Base-by-base conservation (phyloP, 2,888 invertebrate genomes). In the Lasioglossum calceatum region DNA sequence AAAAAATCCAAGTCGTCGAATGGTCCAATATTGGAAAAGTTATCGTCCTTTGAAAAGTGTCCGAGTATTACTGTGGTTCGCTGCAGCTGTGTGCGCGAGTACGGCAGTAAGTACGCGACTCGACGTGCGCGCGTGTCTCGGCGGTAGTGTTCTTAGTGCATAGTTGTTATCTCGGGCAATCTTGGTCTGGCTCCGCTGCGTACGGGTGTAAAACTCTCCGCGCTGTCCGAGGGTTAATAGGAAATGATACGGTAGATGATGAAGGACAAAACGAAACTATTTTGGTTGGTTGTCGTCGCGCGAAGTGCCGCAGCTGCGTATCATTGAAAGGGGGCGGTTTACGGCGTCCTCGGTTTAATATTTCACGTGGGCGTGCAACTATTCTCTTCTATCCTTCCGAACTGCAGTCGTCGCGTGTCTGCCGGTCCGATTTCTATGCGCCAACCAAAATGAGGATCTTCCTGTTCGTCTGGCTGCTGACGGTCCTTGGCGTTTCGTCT, bases 341-440 rank as follows among this genome's bases (percentile, higher is more conserved):
- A 87, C 58, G 32, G 42, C 39, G 50, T 47, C 50, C 79, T 72
- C 32, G 85, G 88, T 87, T 82, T 91, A 82, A 83, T 12, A 23
- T 91, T 90, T 86, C 91, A 87, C 70, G 67, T 91, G 91, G 91
- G 91, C 91, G 91, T 91, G 73, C 83, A 32, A 73, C 78, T 82
- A 77, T 77, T 72, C 54, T 70, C 23, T 32, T 71, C 42, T 61
- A 82, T 77, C 44, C 70, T 36, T 42, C 58, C 50, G 32, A 47
- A 76, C 39, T 76, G 10, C 78, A 87, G 87, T 81, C 70, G 58
- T 61, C 42, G 50, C 14, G 14, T 23, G 47, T 70, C 75, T 42
- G 67, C 50, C 76, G 58, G 50, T 71, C 84, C 44, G 79, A 67
- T 77, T 44, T 64, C 50, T 76, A 19, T 58, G 71, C 32, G 19